Conservation (phyloP, 2,888 invertebrate species). For the Agrilus biguttatus region DNA sequence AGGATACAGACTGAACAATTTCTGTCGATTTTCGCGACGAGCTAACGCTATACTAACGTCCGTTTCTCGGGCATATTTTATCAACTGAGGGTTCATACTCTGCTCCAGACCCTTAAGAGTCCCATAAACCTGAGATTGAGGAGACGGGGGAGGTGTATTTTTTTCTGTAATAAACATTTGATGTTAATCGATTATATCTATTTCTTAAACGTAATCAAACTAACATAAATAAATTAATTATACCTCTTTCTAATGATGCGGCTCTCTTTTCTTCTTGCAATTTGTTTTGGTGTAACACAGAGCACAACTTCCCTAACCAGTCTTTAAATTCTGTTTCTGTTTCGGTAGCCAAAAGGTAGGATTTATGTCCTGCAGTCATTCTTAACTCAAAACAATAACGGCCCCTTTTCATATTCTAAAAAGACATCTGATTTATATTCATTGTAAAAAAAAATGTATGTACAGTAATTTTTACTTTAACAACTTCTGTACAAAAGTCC, state of each 20-base stretch:
- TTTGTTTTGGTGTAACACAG: slow-evolving; percentile 72
- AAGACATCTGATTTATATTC: slow-evolving; percentile 6
- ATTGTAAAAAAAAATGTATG: neutral
- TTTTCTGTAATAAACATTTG: slow-evolving; percentile 21
- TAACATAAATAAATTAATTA: neutral
- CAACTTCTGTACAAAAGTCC: slow-evolving; percentile 85
- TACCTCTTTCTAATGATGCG: slow-evolving; percentile 46
- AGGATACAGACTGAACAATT: slow-evolving; percentile 62
- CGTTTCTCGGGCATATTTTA: slow-evolving; percentile 81
- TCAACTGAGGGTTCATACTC: slow-evolving; percentile 83
- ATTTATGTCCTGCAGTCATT: slow-evolving; percentile 74
- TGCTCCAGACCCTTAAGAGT: slow-evolving; percentile 80
- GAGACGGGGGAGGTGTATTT: slow-evolving; percentile 43
- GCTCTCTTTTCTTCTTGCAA: slow-evolving; percentile 65
- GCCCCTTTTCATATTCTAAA: slow-evolving; percentile 69
- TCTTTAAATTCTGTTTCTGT: slow-evolving; percentile 68
- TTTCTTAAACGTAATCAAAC: no score
- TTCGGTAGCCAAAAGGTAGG: slow-evolving; percentile 75
- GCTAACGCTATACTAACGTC: slow-evolving; percentile 73
- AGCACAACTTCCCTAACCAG: slow-evolving; percentile 71
- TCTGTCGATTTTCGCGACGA: slow-evolving; percentile 63
- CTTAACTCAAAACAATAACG: slow-evolving; percentile 76
- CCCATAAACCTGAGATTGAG: slow-evolving; percentile 54
- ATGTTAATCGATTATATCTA: neutral
- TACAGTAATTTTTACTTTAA: slow-evolving; percentile 43